Conservation (phyloP, 1,140 invertebrate species). For the Drosophila burlai region DNA sequence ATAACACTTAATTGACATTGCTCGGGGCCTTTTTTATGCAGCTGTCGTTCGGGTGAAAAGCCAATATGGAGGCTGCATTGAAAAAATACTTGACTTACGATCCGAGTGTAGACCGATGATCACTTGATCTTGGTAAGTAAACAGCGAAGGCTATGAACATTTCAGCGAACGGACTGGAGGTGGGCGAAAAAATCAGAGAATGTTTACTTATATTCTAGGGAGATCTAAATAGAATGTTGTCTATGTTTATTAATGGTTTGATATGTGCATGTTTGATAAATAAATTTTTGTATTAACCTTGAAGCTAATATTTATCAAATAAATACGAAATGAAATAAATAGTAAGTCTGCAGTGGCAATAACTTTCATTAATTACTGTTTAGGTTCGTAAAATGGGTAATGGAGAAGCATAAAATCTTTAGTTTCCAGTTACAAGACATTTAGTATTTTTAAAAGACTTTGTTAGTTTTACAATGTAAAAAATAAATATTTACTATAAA, state of each 20-base stretch:
- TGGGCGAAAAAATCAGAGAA: not conserved
- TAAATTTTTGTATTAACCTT: not conserved
- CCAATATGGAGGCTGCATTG: conserved; percentile 23
- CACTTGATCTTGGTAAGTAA: conserved; percentile 15
- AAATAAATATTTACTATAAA: not conserved
- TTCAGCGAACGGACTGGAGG: not conserved
- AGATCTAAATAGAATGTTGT: not conserved
- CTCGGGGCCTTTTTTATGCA: conserved; percentile 7
- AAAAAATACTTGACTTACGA: conserved; percentile 17
- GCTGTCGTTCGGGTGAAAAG: conserved; percentile 34
- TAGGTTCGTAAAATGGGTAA: too few relatives aligned
- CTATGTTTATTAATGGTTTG: not conserved
- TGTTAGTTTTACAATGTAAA: not conserved
- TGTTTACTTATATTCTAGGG: not conserved
- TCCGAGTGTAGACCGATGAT: conserved; percentile 16
- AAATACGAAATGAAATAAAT: not conserved
- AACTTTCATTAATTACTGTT: too few relatives aligned
- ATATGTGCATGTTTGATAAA: not conserved
- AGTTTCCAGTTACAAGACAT: not conserved
- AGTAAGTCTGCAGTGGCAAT: not conserved
- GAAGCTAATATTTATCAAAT: not conserved
- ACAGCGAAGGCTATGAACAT: not conserved
- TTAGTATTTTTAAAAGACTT: not conserved
- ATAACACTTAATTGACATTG: conserved; percentile 42
- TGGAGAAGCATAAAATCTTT: not conserved